These are phyloP conservation scores for Poeciliopsis paucimaculata DNA, from an alignment of 2,797 vertebrate species.

Conservation along the genomic window DNA sequence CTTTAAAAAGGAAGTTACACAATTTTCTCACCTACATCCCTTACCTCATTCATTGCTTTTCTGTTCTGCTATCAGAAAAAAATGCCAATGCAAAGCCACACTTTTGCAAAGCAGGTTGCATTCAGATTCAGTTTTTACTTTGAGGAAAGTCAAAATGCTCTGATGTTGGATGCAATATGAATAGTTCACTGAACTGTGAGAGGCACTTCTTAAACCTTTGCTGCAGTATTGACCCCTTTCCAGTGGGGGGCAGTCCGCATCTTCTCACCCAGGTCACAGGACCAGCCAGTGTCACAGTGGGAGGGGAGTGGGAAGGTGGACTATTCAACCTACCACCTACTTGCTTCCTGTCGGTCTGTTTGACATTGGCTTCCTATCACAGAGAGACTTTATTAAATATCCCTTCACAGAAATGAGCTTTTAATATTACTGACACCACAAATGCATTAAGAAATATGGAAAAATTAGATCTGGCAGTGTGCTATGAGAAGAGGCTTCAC, in stretches of 20 bases:
- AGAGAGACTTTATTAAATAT: conserved; percentile 69
- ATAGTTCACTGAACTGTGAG: conserved; percentile 74
- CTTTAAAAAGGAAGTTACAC: conserved; percentile 34
- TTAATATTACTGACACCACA: conserved; percentile 75
- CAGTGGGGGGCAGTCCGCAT: conserved; percentile 76
- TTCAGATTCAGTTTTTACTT: conserved; percentile 71
- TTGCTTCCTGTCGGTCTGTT: conserved; percentile 61
- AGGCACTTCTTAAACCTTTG: conserved; percentile 59
- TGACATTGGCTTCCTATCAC: conserved; percentile 75
- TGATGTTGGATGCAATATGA: conserved; percentile 61
- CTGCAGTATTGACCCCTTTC: conserved; percentile 78
- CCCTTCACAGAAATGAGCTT: conserved; percentile 68
- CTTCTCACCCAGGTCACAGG: conserved; percentile 65
- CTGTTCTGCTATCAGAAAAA: conserved; percentile 20
- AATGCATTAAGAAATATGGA: conserved; percentile 75
- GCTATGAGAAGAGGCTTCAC: conserved; percentile 51
- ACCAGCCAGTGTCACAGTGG: conserved; percentile 61
- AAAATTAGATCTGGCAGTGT: conserved; percentile 68
- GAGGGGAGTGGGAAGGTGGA: conserved; percentile 39
- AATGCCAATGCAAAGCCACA: conserved; percentile 23
- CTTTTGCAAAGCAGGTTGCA: conserved; percentile 55
- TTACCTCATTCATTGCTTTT: background rate
- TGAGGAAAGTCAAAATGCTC: conserved; percentile 67
- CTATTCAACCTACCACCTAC: conserved; percentile 67
- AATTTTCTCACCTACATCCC: conserved; percentile 7